A percentile compares a stretch with the other conserved stretches of the same genome.
Conservation (phyloP, 2,888 invertebrate species). For the Argyresthia goedartella region DNA sequence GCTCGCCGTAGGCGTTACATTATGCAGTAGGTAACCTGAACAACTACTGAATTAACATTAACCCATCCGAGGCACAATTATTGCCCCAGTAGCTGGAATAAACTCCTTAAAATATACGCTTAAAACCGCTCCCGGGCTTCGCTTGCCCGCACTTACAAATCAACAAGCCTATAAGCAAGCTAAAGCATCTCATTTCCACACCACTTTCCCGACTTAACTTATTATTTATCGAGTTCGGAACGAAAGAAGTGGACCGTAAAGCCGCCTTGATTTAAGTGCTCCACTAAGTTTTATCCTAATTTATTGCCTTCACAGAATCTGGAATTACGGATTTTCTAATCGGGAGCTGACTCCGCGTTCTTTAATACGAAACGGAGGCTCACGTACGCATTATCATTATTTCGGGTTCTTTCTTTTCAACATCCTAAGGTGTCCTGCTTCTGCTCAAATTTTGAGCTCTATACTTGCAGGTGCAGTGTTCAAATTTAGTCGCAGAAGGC, state of each 20-base stretch:
- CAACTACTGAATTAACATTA: slow-evolving; percentile 40
- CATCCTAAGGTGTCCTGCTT: not conserved
- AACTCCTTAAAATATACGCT: slow-evolving; percentile 34
- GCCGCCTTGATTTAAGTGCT: slow-evolving; percentile 2
- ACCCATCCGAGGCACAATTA: slow-evolving; percentile 33
- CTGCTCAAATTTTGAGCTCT: not conserved
- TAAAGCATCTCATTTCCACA: slow-evolving; percentile 22
- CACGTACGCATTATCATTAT: slow-evolving; percentile 6
- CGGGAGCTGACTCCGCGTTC: slow-evolving; percentile 1
- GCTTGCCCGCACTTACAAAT: slow-evolving; percentile 38
- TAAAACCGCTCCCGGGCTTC: slow-evolving; percentile 10
- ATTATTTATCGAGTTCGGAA: slow-evolving; percentile 35
- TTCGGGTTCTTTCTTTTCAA: not conserved
- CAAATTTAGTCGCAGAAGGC: no score
- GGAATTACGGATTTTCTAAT: slow-evolving; percentile 12
- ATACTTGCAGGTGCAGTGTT: slow-evolving; percentile 9
- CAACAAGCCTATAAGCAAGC: slow-evolving; percentile 34
- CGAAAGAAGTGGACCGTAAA: slow-evolving; percentile 9
- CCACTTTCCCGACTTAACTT: slow-evolving; percentile 46
- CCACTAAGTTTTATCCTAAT: slow-evolving; percentile 12
- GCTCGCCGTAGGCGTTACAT: slow-evolving; percentile 22
- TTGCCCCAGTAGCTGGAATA: slow-evolving; percentile 34
- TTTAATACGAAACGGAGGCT: not conserved
- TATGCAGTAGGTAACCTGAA: slow-evolving; percentile 20
- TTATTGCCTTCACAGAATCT: slow-evolving; percentile 14